phyloP scores from a whole-genome alignment of 1,140 invertebrate species.

The Calliopsis andreniformis region DNA sequence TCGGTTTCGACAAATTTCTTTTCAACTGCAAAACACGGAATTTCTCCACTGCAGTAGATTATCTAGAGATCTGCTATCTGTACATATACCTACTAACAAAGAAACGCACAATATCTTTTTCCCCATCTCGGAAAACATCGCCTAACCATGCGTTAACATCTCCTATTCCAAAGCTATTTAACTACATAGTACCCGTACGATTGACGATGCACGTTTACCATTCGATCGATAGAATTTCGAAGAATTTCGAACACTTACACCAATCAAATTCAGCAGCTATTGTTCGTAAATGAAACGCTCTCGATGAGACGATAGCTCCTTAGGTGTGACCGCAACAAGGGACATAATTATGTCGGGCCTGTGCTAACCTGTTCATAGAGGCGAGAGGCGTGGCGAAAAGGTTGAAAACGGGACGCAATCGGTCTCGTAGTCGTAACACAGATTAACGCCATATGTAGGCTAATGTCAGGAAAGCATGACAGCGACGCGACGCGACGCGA shows the following conservation, averaged over 20 bases:
- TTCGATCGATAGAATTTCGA: too few species aligned
- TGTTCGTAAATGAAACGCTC: conserved; percentile 14
- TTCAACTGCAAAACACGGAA: too few species aligned
- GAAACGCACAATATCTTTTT: too few species aligned
- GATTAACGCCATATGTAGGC: conserved; percentile 69
- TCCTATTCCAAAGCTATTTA: too few species aligned
- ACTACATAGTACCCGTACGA: too few species aligned
- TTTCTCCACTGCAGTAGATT: too few species aligned
- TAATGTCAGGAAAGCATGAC: conserved; percentile 75
- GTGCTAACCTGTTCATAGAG: conserved; percentile 34
- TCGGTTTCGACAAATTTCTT: too few species aligned
- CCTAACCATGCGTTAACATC: too few species aligned
- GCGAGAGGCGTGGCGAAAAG: conserved; percentile 55
- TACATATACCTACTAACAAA: too few species aligned
- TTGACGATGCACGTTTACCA: too few species aligned
- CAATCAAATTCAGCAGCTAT: conserved; percentile 5
- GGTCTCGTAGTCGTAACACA: conserved; percentile 27
- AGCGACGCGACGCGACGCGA: conserved; percentile 44
- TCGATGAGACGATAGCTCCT: conserved; percentile 40
- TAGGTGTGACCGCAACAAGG: conserved; percentile 47
- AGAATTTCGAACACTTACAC: conserved; percentile 18
- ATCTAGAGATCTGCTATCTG: too few species aligned
- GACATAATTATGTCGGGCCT: conserved; percentile 57
- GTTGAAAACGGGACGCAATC: conserved; percentile 47
- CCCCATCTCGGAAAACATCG: too few species aligned